Evolutionary conservation across 2,113 vertebrate species (phyloP), one percentile per base, ranked within the genome.

Genomic region (Antechinus stuartii): DNA sequence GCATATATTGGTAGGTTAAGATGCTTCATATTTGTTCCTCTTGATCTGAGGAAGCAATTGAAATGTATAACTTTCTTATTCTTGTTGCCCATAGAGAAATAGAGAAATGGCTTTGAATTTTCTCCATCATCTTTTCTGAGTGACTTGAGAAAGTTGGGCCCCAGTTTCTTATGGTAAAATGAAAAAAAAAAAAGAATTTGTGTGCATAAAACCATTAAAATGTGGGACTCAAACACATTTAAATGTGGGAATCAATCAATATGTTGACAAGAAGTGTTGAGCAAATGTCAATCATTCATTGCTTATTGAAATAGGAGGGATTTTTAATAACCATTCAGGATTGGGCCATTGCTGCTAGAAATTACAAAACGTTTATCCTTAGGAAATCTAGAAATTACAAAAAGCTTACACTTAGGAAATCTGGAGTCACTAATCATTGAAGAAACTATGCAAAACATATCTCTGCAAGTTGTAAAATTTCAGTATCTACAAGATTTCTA

Each of bases 1-100:
- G 97, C 97, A 97, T 92, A 24, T 95, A 97, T 95, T 97, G 95
- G 92, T 55, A 95, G 95, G 47, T 94, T 90, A 97, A 95, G 96
- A 96, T 95, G 93, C 52, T 53, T 49, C 42, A 94, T 89, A 54
- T 89, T 93, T 84, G 46, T 92, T 96, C 96, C 95, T 90, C 35
- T 93, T 91, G 54, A 90, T 68, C 26, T 93, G 61, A 95, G 68
- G 30, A 96, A 96, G 92, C 16, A 96, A 92, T 94, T 95, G 95
- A 97, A 76, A 90, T 93, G 35, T 68, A 68, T 52, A 52, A 9
- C 50, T 52, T 52, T 52, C 30, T 68, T 68, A 68, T 61, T 61
- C 27, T 61, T 30, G 1, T 68, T 35, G 30, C 57, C 30, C 30
- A 68, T 14, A 5, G 57, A 35, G 3, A 35, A 12, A 27, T 68